phyloP scores from a whole-genome alignment of 2,113 vertebrate species.

The Rissa tridactyla region DNA sequence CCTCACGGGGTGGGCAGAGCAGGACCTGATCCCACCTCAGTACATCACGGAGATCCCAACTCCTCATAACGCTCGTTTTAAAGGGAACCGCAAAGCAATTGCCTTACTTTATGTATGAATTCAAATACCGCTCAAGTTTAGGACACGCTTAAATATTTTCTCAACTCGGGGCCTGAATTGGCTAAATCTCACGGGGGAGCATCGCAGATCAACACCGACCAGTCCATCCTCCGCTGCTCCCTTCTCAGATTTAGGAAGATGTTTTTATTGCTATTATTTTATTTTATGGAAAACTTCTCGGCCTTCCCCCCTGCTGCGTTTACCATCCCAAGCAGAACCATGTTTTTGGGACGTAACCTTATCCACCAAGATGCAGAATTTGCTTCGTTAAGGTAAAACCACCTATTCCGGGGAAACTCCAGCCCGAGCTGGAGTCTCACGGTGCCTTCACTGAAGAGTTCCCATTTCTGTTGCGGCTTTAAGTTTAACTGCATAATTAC shows the following conservation, averaged over 20 bases:
- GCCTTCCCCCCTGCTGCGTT: not conserved
- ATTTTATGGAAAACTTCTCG: not conserved
- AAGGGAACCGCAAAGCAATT: not conserved
- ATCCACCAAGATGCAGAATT: not conserved
- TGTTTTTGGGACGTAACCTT: not conserved
- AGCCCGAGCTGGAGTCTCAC: fast-evolving
- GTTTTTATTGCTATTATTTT: not conserved
- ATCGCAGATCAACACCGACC: fast-evolving
- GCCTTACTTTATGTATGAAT: not conserved
- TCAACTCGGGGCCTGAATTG: fast-evolving
- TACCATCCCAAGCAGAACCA: not conserved
- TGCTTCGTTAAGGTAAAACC: not conserved
- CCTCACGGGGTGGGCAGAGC: fast-evolving
- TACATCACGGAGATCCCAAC: not conserved
- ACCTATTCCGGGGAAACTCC: not conserved
- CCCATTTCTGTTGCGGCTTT: not conserved
- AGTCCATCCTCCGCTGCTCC: not conserved
- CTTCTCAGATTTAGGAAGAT: not conserved
- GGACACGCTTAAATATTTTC: not conserved
- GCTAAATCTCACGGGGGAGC: not conserved
- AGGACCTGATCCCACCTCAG: not conserved
- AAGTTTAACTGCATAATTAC: not conserved
- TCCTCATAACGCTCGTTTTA: not conserved
- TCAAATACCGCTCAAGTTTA: not conserved
- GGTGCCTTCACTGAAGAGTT: not conserved